Evolutionary conservation across 1,140 invertebrate species (phyloP), one percentile per base, ranked within the genome.

Genomic region (Zaprionus camerounensis): DNA sequence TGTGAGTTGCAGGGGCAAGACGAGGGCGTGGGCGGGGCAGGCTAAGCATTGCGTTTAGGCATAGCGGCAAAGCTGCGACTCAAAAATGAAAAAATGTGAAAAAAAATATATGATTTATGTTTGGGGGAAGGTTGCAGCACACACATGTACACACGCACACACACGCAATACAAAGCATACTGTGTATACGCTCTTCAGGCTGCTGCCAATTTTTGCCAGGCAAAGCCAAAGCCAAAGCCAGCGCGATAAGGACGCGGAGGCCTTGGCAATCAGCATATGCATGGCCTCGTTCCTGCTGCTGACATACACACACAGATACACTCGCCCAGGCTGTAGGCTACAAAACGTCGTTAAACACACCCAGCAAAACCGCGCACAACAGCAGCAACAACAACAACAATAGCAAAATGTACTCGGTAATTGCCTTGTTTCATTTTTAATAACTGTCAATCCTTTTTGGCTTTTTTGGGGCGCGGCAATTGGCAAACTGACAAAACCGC

Each of bases 361-460:
- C 80, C 71, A 82, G 64, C 63, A 66, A 67, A 71, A 76, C 36
- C 36, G 24, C 38, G 71, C 22, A 38, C 15, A 31, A 49, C 49
- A 68, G 26, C 49, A 24, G 34, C 49, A 49, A 31, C 57, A 17
- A 17, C 56, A 63, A 56, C 26, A 62, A 36, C 20, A 71, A 31
- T 28, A 76, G 62, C 46, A 76, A 65, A 77, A 87, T 81, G 80
- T 88, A 67, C 82, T 83, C 81, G 81, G 84, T 87, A 87, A 87
- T 87, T 87, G 83, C 84, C 83, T 88, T 84, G 83, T 87, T 87
- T 87, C 83, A 81, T 87, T 83, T 87, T 87, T 88, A 87, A 87
- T 87, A 87, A 87, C 85, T 84, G 83, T 88, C 83, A 87, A 87
- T 88, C 84, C 85, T 51, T 81, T 86, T 88, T 86, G 73, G 77